These are phyloP conservation scores for Solea senegalensis DNA, from an alignment of 2,113 vertebrate genomes.

Conservation along the genomic window DNA sequence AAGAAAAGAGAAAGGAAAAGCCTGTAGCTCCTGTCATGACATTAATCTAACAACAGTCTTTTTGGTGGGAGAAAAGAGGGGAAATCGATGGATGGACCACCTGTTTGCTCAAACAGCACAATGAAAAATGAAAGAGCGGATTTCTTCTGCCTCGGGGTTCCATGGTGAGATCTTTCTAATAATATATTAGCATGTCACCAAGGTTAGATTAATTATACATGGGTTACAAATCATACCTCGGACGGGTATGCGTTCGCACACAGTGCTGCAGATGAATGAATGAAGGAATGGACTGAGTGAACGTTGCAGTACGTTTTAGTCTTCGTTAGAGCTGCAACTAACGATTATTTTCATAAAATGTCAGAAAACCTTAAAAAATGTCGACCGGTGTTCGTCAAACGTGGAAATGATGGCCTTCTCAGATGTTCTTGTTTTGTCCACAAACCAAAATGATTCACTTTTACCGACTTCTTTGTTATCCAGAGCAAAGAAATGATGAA, in stretches of 20 bases:
- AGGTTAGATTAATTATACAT: slow-evolving; percentile 85
- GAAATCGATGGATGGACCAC: slow-evolving; percentile 79
- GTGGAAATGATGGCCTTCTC: too few relatives aligned
- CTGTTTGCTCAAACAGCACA: slow-evolving; percentile 75
- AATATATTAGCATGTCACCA: slow-evolving; percentile 84
- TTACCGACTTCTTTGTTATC: too few relatives aligned
- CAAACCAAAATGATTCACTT: too few relatives aligned
- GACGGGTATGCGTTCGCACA: slow-evolving; percentile 47
- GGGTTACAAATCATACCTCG: slow-evolving; percentile 69
- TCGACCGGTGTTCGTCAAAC: too few relatives aligned
- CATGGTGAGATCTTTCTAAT: slow-evolving; percentile 80
- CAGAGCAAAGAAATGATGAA: too few relatives aligned
- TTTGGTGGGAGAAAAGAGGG: slow-evolving; percentile 65
- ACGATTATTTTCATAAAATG: too few relatives aligned
- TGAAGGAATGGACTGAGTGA: slow-evolving; percentile 37
- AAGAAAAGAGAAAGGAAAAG: slow-evolving; percentile 10
- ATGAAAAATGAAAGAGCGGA: slow-evolving; percentile 81
- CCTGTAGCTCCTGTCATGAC: slow-evolving; percentile 67
- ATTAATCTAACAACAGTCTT: slow-evolving; percentile 69
- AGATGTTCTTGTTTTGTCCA: too few relatives aligned
- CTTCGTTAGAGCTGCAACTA: slow-evolving; percentile 10
- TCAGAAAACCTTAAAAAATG: too few relatives aligned
- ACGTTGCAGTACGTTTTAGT: slow-evolving; percentile 18
- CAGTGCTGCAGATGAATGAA: slow-evolving; percentile 26
- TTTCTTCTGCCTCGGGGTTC: slow-evolving; percentile 60